Percentiles rank a stretch among this genome's conserved stretches.
Evolutionary conservation across 2,888 invertebrate genomes (phyloP).

Genomic region (Netelia virgata): DNA sequence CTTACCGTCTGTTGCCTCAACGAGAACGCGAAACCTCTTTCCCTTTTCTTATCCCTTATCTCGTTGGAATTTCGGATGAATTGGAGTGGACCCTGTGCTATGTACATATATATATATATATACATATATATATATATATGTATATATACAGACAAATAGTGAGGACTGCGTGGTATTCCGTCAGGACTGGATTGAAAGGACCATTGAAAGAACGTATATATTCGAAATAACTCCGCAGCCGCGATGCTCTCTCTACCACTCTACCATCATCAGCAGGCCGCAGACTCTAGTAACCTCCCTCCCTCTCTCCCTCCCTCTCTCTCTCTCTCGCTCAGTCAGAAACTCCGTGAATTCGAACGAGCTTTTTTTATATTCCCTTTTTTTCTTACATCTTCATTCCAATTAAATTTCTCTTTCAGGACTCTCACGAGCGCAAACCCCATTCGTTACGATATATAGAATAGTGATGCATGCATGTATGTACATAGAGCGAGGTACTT

Average conservation of each 20-base stretch:
- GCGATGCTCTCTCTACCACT: slow-evolving; percentile 3
- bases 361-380: slow-evolving; percentile 2
- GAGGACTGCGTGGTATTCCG: slow-evolving; percentile 29
- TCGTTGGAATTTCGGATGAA: slow-evolving; percentile 62
- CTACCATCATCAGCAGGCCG: slow-evolving; percentile 29
- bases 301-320: neutral
- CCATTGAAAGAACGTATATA: slow-evolving; percentile 48
- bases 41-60: slow-evolving; percentile 35
- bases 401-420: slow-evolving; percentile 58
- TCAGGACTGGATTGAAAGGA: slow-evolving; percentile 49
- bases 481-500: neutral
- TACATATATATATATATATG: neutral
- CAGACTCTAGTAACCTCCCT: slow-evolving; percentile 14
- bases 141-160: slow-evolving; percentile 13
- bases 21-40: slow-evolving; percentile 28
- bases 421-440: neutral
- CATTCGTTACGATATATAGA: slow-evolving; percentile 2
- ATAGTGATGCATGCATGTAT: neutral
- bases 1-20: slow-evolving; percentile 23
- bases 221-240: slow-evolving; percentile 45
- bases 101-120: slow-evolving; percentile 22
- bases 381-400: slow-evolving; percentile 43
- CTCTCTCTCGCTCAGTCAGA: neutral
- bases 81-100: slow-evolving; percentile 46
- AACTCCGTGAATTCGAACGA: slow-evolving; percentile 51